These are phyloP conservation scores for Notodonta ziczac DNA, from an alignment of 2,888 invertebrate genomes.

Conservation along the genomic window DNA sequence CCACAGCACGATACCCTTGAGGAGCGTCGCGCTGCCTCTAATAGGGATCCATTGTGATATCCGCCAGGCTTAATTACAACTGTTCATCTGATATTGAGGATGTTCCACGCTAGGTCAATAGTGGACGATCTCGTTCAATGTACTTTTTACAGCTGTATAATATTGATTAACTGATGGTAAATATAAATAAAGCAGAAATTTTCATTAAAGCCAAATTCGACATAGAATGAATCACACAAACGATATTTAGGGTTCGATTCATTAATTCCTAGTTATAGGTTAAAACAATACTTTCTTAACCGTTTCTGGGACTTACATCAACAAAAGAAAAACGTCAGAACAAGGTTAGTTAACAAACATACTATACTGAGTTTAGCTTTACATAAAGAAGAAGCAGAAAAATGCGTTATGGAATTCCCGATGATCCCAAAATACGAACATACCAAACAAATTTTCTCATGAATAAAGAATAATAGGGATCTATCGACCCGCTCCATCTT, in stretches of 20 bases:
- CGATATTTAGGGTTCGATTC: no score
- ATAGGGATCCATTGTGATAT: slow-evolving; percentile 71
- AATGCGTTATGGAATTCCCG: not conserved
- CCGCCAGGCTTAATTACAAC: slow-evolving; percentile 51
- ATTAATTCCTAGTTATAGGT: no score
- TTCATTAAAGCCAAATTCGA: no score
- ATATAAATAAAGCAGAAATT: no score
- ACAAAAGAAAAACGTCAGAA: no score
- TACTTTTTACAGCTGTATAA: no score
- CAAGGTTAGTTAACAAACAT: no score
- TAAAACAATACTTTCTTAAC: no score
- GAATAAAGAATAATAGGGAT: not conserved
- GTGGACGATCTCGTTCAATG: slow-evolving; percentile 14
- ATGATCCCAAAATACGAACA: not conserved
- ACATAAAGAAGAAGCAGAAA: not conserved
- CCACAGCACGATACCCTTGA: slow-evolving; percentile 55
- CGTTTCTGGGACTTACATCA: no score
- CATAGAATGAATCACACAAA: no score
- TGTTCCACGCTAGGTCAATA: slow-evolving; percentile 26
- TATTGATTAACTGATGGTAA: no score
- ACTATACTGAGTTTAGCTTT: no score
- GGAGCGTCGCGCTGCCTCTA: slow-evolving; percentile 61
- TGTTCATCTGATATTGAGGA: slow-evolving; percentile 41
- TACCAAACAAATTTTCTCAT: not conserved
- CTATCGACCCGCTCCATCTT: not conserved